A percentile compares a stretch with the other conserved stretches of the same genome.
Conservation (phyloP, 2,888 invertebrate species). For the Pherbina coryleti region DNA sequence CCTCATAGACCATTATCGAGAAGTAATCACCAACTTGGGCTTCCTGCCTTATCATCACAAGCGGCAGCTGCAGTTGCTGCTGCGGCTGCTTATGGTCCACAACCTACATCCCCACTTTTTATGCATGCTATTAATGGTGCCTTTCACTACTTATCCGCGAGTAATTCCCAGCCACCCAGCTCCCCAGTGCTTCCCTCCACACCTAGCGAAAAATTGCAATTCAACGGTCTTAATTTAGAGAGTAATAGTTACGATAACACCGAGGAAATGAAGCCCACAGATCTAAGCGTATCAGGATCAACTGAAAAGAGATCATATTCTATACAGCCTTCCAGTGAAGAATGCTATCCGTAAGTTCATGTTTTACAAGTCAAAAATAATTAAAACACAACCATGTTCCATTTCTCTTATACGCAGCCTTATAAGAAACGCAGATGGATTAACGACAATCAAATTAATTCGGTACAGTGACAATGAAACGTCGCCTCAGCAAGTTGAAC, state of each 20-base stretch:
- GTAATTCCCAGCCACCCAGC: slow-evolving; percentile 63
- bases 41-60: slow-evolving; percentile 62
- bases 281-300: slow-evolving; percentile 72
- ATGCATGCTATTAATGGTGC: slow-evolving; percentile 69
- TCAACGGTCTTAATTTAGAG: slow-evolving; percentile 65
- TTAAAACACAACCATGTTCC: neutral
- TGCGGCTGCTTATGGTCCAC: slow-evolving; percentile 65
- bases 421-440: slow-evolving; percentile 69
- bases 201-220: slow-evolving; percentile 66
- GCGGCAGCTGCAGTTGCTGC: slow-evolving; percentile 64
- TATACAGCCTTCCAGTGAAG: slow-evolving; percentile 55
- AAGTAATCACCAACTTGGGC: slow-evolving; percentile 58
- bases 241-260: slow-evolving; percentile 62
- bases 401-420: slow-evolving; percentile 54
- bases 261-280: slow-evolving; percentile 78
- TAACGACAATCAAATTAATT: slow-evolving; percentile 69
- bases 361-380: neutral
- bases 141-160: slow-evolving; percentile 67
- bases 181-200: slow-evolving; percentile 62
- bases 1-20: slow-evolving; percentile 46
- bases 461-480: slow-evolving; percentile 62
- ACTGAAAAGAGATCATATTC: slow-evolving; percentile 56
- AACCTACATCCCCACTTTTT: slow-evolving; percentile 68
- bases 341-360: slow-evolving; percentile 68
- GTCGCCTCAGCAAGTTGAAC: slow-evolving; percentile 27